Conservation (phyloP, 2,888 invertebrate genomes). For the Neuroscelio doddi region DNA sequence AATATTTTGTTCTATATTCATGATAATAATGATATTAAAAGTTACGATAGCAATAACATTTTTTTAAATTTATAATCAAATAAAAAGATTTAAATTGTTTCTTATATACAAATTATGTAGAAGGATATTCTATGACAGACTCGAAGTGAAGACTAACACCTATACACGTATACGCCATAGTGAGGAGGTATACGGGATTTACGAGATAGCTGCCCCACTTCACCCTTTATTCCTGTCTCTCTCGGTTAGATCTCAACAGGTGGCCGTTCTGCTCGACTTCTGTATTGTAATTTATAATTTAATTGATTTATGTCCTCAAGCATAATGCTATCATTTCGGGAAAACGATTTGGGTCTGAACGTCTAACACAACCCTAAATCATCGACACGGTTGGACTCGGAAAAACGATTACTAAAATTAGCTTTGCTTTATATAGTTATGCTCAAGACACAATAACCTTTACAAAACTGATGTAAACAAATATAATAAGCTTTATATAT, state of each 20-base stretch:
- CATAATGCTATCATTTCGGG: constrained; percentile 19
- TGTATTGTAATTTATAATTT: constrained; percentile 70
- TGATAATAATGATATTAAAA: too few species aligned
- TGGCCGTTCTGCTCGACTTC: constrained; percentile 70
- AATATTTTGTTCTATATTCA: too few species aligned
- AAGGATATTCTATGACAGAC: too few species aligned
- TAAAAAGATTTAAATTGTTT: too few species aligned
- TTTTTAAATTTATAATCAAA: too few species aligned
- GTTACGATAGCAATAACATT: too few species aligned
- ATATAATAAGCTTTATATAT: neutral
- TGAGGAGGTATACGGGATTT: constrained; percentile 64
- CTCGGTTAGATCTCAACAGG: constrained; percentile 67
- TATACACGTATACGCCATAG: constrained; percentile 18
- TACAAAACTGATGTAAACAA: neutral
- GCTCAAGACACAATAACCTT: neutral
- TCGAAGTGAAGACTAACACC: constrained; percentile 3
- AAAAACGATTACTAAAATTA: neutral
- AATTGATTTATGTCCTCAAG: constrained; percentile 65
- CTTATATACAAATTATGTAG: too few species aligned
- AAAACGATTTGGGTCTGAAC: constrained; percentile 11
- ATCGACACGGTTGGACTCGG: constrained; percentile 5
- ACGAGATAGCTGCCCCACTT: constrained; percentile 68
- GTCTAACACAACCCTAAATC: constrained; percentile 16
- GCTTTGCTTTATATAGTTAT: neutral
- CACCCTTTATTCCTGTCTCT: constrained; percentile 62